phyloP scores from a whole-genome alignment of 2,113 vertebrate genomes.

The Sitta europaea region DNA sequence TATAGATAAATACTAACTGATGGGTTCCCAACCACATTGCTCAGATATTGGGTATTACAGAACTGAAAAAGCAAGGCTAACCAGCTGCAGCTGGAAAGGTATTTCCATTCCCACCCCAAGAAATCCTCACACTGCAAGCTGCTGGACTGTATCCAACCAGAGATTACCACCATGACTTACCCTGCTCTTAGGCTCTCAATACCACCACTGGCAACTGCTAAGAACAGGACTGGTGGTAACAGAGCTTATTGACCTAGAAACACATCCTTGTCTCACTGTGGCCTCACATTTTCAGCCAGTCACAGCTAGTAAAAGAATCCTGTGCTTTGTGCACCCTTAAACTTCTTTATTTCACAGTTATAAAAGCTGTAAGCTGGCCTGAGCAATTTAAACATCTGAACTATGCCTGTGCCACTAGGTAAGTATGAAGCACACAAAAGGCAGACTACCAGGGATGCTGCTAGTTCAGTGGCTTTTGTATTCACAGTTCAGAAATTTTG shows the following conservation, averaged over 20 bases:
- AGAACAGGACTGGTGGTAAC: not conserved
- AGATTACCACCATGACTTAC: not conserved
- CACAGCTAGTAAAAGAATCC: not conserved
- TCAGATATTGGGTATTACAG: not conserved
- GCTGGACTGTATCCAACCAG: not conserved
- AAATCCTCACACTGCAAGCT: not conserved
- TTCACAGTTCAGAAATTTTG: not conserved
- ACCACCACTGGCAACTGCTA: not conserved
- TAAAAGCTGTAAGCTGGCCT: not conserved
- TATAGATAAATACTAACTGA: not conserved
- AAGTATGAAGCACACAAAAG: not conserved
- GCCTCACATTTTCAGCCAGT: not conserved
- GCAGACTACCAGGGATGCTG: not conserved
- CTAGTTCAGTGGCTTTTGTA: not conserved
- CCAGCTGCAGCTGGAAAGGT: not conserved
- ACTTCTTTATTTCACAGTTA: not conserved
- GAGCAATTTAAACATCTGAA: not conserved
- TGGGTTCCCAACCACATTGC: not conserved
- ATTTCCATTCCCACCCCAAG: not conserved
- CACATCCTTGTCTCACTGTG: not conserved
- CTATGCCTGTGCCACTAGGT: not conserved
- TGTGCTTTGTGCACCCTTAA: not conserved
- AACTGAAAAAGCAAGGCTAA: not conserved
- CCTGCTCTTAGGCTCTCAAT: not conserved
- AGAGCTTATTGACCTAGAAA: not conserved